Evolutionary conservation across 2,113 vertebrate genomes (phyloP).

Genomic region (Promerops cafer): DNA sequence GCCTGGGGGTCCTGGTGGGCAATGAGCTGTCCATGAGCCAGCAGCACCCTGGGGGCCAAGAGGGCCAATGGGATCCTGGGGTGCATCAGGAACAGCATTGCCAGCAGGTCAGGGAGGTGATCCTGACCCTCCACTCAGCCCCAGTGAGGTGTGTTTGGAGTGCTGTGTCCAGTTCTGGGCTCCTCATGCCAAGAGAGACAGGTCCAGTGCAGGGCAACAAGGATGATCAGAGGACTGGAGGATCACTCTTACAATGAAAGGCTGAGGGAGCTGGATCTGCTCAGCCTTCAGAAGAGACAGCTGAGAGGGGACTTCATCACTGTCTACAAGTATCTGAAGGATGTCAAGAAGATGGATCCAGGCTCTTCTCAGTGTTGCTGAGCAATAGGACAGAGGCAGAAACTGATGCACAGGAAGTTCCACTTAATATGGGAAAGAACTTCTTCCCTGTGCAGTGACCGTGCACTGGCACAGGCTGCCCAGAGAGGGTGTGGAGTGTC

Average conservation of each 20-base stretch:
- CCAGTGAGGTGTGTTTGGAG: fast-evolving
- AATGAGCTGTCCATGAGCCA: background rate
- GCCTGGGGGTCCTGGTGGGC: background rate
- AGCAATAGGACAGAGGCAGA: background rate
- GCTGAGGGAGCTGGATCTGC: background rate
- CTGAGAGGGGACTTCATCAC: background rate
- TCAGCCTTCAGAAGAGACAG: background rate
- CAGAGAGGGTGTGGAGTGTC: background rate
- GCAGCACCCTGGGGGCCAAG: background rate
- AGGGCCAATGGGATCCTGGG: background rate
- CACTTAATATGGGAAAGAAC: background rate
- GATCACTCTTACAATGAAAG: background rate
- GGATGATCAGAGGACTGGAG: background rate
- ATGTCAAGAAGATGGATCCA: background rate
- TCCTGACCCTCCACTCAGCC: background rate
- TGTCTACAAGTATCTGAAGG: background rate
- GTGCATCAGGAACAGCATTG: background rate
- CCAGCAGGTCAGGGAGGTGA: background rate
- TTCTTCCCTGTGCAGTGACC: background rate
- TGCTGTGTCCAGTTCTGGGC: background rate
- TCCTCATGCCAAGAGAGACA: background rate
- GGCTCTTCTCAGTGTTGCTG: background rate
- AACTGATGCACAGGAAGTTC: background rate
- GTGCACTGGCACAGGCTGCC: background rate
- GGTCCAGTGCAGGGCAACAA: background rate